A percentile compares a stretch with the other conserved stretches of the same genome.
phyloP scores from a whole-genome alignment of 2,113 vertebrate genomes.

The Diadophis punctatus region DNA sequence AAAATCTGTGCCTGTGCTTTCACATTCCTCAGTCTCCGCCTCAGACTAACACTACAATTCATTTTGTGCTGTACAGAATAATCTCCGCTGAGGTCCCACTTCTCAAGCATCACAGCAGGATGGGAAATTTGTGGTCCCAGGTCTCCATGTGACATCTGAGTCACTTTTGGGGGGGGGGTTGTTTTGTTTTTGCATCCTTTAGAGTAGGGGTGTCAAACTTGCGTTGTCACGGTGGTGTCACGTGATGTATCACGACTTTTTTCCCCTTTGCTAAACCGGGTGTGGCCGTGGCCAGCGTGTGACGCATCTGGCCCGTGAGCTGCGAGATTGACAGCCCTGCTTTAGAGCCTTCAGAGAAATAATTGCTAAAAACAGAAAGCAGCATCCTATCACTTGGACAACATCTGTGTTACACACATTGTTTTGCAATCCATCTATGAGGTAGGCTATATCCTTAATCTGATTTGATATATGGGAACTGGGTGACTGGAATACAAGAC shows the following conservation, averaged over 20 bases:
- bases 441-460: not conserved
- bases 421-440: not conserved
- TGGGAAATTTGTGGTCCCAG: not conserved
- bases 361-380: not conserved
- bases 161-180: not conserved
- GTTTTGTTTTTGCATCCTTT: not conserved
- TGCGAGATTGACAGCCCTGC: no score
- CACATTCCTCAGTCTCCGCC: not conserved
- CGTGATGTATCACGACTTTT: no score
- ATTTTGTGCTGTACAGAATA: not conserved
- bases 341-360: not conserved
- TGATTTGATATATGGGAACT: not conserved
- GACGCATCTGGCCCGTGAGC: no score
- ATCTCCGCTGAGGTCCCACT: not conserved
- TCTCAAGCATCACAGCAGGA: not conserved
- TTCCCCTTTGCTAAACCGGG: no score
- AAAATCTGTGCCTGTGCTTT: not conserved
- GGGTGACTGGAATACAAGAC: not conserved
- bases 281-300: no score
- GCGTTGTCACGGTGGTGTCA: rapidly evolving
- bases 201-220: not conserved
- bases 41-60: not conserved
- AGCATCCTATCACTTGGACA: not conserved
- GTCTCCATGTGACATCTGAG: not conserved
- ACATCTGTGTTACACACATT: not conserved